A percentile compares a stretch with the other conserved stretches of the same genome.
These are phyloP conservation scores for Drosophila fulvimacula DNA, from an alignment of 2,888 invertebrate species.

Conservation along the genomic window DNA sequence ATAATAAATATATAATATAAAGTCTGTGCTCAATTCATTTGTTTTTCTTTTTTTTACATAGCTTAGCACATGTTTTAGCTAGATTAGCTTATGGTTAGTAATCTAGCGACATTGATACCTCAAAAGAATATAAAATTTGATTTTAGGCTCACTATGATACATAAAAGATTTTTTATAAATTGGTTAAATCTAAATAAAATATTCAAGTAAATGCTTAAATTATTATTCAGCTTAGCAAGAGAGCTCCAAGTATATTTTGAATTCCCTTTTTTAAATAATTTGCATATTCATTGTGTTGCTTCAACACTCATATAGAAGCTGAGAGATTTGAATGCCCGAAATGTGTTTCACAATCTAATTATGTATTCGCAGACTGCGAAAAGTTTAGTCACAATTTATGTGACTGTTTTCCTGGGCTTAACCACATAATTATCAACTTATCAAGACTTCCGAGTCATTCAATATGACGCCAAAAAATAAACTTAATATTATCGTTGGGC, in stretches of 20 bases:
- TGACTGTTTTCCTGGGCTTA: slow-evolving; percentile 13
- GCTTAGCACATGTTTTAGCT: no score
- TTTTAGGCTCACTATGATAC: no score
- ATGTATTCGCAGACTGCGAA: neutral
- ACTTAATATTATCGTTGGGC: slow-evolving; percentile 1
- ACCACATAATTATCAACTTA: slow-evolving; percentile 36
- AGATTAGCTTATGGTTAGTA: no score
- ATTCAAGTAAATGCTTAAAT: neutral
- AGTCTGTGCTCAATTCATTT: no score
- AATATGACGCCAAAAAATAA: slow-evolving; percentile 13
- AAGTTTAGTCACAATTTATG: slow-evolving; percentile 14
- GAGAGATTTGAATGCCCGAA: neutral
- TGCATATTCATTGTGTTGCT: neutral
- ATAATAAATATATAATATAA: no score
- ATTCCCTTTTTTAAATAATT: neutral
- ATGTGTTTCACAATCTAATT: neutral
- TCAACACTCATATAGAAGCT: neutral
- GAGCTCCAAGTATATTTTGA: neutral
- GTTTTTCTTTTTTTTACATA: no score
- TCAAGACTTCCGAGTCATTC: slow-evolving; percentile 39
- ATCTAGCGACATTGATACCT: no score
- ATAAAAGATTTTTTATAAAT: no score
- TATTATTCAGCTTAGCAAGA: neutral
- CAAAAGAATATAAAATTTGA: no score
- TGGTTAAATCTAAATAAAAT: neutral